phyloP scores from a whole-genome alignment of 2,888 invertebrate genomes.

The Suillia variegata region DNA sequence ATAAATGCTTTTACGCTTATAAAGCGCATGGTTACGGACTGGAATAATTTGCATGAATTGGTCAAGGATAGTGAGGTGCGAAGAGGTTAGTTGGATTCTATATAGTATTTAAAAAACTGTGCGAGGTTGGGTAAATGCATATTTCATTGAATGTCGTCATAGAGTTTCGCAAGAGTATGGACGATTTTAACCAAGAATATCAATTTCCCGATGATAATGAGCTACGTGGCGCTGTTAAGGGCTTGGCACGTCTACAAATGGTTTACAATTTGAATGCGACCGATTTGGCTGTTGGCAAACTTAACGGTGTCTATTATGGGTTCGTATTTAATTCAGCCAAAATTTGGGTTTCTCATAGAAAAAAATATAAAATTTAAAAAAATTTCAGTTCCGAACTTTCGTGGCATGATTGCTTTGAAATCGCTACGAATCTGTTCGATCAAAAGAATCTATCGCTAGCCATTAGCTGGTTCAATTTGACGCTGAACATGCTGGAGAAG shows the following conservation, averaged over 20 bases:
- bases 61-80: conserved; percentile 67
- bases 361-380: no score
- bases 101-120: background rate
- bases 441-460: conserved; percentile 23
- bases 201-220: conserved; percentile 79
- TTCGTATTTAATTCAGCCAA: conserved; percentile 66
- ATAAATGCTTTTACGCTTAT: conserved; percentile 90
- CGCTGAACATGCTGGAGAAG: conserved; percentile 15
- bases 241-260: conserved; percentile 86
- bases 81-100: conserved; percentile 60
- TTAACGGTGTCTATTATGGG: conserved; percentile 78
- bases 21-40: conserved; percentile 87
- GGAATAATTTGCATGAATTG: conserved; percentile 71
- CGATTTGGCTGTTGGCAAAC: conserved; percentile 78
- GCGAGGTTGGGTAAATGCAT: background rate
- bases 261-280: conserved; percentile 85
- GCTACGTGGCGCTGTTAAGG: conserved; percentile 87
- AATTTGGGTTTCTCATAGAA: background rate
- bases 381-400: conserved; percentile 18
- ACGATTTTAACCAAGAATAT: conserved; percentile 4
- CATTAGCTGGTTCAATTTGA: conserved; percentile 35
- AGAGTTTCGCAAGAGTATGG: conserved; percentile 27
- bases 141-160: background rate
- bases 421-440: conserved; percentile 41
- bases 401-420: conserved; percentile 42